Base-by-base conservation (phyloP, 2,888 invertebrate species). In the Cantharis rustica region DNA sequence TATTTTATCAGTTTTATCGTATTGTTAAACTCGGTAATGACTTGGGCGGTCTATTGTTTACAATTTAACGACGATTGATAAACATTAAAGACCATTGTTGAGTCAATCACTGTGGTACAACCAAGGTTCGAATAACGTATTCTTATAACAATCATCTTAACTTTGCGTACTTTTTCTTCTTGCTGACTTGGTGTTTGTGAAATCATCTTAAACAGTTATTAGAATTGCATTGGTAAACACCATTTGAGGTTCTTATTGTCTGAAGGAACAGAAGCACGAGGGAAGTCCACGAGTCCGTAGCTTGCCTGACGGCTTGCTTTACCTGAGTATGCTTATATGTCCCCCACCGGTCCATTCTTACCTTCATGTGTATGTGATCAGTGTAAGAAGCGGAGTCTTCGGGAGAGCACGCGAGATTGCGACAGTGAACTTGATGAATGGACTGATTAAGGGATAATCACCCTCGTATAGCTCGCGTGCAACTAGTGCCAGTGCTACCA, bases 351-450 rank as follows among this genome's bases (percentile, higher is more conserved):
- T 84, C 85, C 86, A 86, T 85, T 88, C 87, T 87, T 87, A 87
- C 87, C 87, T 86, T 87, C 86, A 87, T 87, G 87, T 86, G 86
- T 86, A 85, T 86, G 86, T 87, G 87, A 87, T 88, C 88, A 88
- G 88, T 88, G 86, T 85, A 88, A 88, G 88, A 86, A 87, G 84
- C 86, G 88, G 86, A 84, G 86, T 87, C 88, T 86, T 86, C 86
- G 86, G 86, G 86, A 85, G 83, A 88, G 85, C 87, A 88, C 88
- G 87, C 87, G 86, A 84, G 81, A 79, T 80, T 82, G 81, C 79
- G 79, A 76, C 71, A 72, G 71, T 69, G 75, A 69, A 78, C 72
- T 78, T 81, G 61, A 81, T 81, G 81, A 81, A 81, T 81, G 80
- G 76, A 80, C 77, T 78, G 69, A 74, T 78, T 77, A 79, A 74